phyloP scores from a whole-genome alignment of 2,888 invertebrate genomes.

The Dasypogon diadema region DNA sequence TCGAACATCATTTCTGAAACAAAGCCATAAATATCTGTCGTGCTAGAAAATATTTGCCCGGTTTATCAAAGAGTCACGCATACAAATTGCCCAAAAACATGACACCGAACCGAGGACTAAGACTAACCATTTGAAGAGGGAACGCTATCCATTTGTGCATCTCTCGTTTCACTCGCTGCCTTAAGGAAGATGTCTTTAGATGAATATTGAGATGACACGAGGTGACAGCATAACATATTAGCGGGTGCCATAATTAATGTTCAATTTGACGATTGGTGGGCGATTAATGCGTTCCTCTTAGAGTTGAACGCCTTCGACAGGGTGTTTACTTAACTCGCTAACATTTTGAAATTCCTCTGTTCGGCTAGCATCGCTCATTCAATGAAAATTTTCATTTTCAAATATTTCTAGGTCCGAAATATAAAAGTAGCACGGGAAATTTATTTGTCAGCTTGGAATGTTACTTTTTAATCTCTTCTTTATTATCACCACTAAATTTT shows the following conservation, averaged over 20 bases:
- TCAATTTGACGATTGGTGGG: slow-evolving; percentile 56
- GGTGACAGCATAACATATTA: slow-evolving; percentile 60
- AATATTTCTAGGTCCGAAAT: neutral
- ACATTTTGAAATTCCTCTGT: slow-evolving; percentile 13
- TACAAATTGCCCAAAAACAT: slow-evolving; percentile 68
- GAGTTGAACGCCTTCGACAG: slow-evolving; percentile 17
- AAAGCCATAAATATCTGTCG: slow-evolving; percentile 58
- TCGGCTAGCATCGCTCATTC: neutral
- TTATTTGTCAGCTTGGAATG: slow-evolving; percentile 43
- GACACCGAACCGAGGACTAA: slow-evolving; percentile 61
- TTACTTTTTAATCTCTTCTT: neutral
- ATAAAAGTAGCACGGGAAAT: neutral
- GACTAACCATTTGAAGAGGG: slow-evolving; percentile 50
- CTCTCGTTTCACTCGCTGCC: slow-evolving; percentile 1
- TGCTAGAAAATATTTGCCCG: slow-evolving; percentile 14
- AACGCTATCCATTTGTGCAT: neutral
- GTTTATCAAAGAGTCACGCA: slow-evolving; percentile 58
- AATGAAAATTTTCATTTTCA: slow-evolving; percentile 6
- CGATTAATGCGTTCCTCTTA: slow-evolving; percentile 51
- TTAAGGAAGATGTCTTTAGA: slow-evolving; percentile 56
- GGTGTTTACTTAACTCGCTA: neutral
- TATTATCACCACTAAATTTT: neutral
- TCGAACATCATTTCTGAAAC: slow-evolving; percentile 49
- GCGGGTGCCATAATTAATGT: slow-evolving; percentile 56
- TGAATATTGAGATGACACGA: slow-evolving; percentile 58